Base-by-base conservation (phyloP, 2,888 invertebrate genomes). In the Drosophila prolongata region DNA sequence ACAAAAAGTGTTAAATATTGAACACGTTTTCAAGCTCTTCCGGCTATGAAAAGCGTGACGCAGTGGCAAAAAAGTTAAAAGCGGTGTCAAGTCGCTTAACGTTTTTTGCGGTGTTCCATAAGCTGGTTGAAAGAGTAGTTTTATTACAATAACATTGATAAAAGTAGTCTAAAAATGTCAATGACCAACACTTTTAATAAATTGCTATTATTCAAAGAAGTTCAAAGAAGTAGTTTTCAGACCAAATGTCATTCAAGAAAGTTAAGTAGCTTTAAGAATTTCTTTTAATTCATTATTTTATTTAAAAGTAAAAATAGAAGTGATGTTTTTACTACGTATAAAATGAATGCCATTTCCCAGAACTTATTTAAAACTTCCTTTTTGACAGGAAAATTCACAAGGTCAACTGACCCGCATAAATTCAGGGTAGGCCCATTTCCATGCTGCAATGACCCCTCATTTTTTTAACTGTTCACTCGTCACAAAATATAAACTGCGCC, bases 401-500 rank as follows among this genome's bases (percentile, higher is more conserved):
- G 54, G 59, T 59, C 43, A 43, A 14, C 13, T 8, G 14, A 65
- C 59, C 42, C 34, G 58, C 59, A 49, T 43, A 43, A 58, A 58
- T 37, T 57, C 50, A 19, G 42, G 43, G 52, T 46, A 38, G 30
- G 2, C 52, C 34, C 46, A 27, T n/a, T 42, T 10, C 24, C 47
- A 8, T 9, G 19, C 9, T 11, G 10, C 30, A 11, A 34, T 9
- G 40, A 59, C 40, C 58, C 27, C 47, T 56, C 16, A 30, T 53
- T 46, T 72, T 66, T 70, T 57, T 27, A 67, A 57, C 62, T 59
- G 64, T 70, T 60, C 44, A 47, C 72, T 66, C 65, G 65, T 77
- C 77, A 66, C 60, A 56, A 73, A 69, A 59, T 62, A 75, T 83
- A 75, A 80, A 66, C 78, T 77, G 83, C 37, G 57, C 70, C 65